These are phyloP conservation scores for Cheilosia variabilis DNA, from an alignment of 2,888 invertebrate species.

Conservation along the genomic window DNA sequence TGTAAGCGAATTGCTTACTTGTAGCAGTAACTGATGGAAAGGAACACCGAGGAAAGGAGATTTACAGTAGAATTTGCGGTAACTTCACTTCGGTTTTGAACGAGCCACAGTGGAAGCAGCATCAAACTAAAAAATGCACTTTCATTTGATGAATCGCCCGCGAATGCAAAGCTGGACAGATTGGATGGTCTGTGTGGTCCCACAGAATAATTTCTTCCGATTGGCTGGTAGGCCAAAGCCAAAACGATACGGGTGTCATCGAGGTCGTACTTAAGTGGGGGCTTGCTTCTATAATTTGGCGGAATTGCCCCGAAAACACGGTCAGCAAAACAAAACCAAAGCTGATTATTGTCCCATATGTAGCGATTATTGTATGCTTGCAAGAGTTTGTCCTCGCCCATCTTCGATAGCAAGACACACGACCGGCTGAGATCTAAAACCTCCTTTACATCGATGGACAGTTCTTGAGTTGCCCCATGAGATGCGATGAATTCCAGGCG, in stretches of 20 bases:
- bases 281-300: constrained; percentile 78
- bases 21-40: no score
- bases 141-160: no score
- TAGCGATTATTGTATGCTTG: constrained; percentile 77
- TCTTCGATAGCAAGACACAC: constrained; percentile 63
- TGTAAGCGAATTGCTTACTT: no score
- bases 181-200: no score
- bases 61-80: no score
- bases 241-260: constrained; percentile 79
- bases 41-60: no score
- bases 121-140: no score
- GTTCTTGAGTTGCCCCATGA: constrained; percentile 70
- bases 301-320: constrained; percentile 78
- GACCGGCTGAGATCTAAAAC: constrained; percentile 77
- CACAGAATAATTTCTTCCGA: constrained; percentile 74
- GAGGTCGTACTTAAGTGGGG: constrained; percentile 77
- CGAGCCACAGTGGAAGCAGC: no score
- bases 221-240: constrained; percentile 76
- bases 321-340: constrained; percentile 63
- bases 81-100: no score
- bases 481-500: constrained; percentile 76
- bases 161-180: no score
- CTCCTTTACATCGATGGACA: constrained; percentile 77
- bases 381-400: constrained; percentile 73
- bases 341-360: constrained; percentile 71